Percentiles rank a stretch among this genome's conserved stretches.
phyloP scores from a whole-genome alignment of 2,888 invertebrate species.

The Philonicus albiceps region DNA sequence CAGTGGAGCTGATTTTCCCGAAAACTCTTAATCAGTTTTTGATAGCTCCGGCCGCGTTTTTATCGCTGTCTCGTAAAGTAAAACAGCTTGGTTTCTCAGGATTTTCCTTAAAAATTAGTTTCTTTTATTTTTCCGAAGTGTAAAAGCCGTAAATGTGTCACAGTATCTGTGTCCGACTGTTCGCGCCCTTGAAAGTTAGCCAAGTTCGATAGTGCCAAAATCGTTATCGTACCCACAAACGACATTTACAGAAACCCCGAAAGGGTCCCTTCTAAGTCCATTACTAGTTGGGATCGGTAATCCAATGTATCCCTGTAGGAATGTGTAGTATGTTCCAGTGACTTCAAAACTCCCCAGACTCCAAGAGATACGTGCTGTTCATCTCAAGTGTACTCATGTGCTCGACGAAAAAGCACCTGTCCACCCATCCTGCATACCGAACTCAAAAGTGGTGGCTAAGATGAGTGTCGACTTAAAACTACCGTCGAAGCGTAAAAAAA shows the following conservation, averaged over 20 bases:
- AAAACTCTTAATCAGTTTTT: conserved; percentile 47
- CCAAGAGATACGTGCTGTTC: neutral
- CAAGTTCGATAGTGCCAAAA: neutral
- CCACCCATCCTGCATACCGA: neutral
- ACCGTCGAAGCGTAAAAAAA: conserved; percentile 56
- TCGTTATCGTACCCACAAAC: neutral
- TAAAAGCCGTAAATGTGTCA: neutral
- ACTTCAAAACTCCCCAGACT: too few species aligned
- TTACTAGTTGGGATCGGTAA: neutral
- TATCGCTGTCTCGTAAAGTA: conserved; percentile 11
- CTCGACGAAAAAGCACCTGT: neutral
- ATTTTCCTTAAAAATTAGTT: neutral
- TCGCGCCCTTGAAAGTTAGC: conserved; percentile 33
- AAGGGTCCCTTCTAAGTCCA: neutral
- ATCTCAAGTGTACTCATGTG: conserved; percentile 26
- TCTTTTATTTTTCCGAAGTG: neutral
- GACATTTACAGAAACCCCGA: neutral
- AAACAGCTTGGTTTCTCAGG: neutral
- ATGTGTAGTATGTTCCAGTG: neutral
- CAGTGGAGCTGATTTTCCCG: conserved; percentile 42
- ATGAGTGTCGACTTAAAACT: conserved; percentile 49
- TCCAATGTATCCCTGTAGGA: neutral
- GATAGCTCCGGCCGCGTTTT: conserved; percentile 48
- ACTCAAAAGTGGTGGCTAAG: conserved; percentile 32
- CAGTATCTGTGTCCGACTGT: neutral